phyloP scores from a whole-genome alignment of 2,797 vertebrate species.

The Pterois miles region DNA sequence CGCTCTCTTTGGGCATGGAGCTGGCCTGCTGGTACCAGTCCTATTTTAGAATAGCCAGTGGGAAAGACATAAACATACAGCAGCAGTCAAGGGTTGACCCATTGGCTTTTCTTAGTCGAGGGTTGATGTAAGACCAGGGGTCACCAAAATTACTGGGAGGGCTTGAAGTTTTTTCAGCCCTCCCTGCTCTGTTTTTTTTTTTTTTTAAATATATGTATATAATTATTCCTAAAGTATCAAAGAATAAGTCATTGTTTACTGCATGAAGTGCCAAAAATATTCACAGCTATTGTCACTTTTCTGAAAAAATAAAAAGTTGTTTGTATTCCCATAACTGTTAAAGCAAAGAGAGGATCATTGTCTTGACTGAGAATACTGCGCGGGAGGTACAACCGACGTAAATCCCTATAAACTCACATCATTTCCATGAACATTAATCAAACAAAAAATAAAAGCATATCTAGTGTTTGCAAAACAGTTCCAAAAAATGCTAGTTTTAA shows the following conservation, averaged over 20 bases:
- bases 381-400: conserved; percentile 35
- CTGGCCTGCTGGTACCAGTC: conserved; percentile 47
- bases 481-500: conserved; percentile 61
- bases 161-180: conserved; percentile 30
- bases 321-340: conserved; percentile 39
- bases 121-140: conserved; percentile 36
- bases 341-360: conserved; percentile 46
- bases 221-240: conserved; percentile 36
- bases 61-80: conserved; percentile 68
- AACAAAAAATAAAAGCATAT: conserved; percentile 65
- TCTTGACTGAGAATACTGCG: conserved; percentile 38
- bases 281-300: conserved; percentile 58
- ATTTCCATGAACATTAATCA: conserved; percentile 51
- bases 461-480: conserved; percentile 73
- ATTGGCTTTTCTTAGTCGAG: conserved; percentile 48
- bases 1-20: conserved; percentile 59
- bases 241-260: conserved; percentile 59
- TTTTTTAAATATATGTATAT: background rate
- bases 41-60: conserved; percentile 66
- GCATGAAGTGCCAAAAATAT: conserved; percentile 69
- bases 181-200: conserved; percentile 25
- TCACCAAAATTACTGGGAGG: conserved; percentile 30
- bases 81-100: conserved; percentile 52
- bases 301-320: conserved; percentile 21
- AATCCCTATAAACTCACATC: conserved; percentile 38